These are phyloP conservation scores for Argyrosomus japonicus DNA, from an alignment of 2,113 vertebrate genomes.

Conservation along the genomic window DNA sequence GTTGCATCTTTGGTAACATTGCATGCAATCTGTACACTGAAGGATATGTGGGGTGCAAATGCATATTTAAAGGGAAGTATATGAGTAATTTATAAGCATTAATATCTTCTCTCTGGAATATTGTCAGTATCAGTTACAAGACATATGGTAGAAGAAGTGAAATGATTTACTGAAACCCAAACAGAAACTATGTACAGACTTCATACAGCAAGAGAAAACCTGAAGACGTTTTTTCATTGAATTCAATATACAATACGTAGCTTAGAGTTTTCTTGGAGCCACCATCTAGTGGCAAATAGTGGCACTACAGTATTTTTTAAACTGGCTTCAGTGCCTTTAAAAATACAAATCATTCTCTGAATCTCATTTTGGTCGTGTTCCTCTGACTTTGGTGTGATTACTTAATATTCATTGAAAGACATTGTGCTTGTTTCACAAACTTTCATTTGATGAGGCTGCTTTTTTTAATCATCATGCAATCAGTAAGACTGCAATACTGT, in stretches of 20 bases:
- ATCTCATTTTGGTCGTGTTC: background rate
- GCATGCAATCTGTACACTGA: background rate
- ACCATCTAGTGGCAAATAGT: background rate
- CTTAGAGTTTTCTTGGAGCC: background rate
- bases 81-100: too few relatives aligned
- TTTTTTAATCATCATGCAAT: background rate
- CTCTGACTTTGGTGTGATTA: background rate
- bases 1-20: background rate
- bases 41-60: background rate
- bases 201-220: background rate
- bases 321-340: background rate
- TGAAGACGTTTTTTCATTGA: background rate
- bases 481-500: background rate
- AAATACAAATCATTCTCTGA: background rate
- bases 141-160: background rate
- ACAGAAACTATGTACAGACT: too few relatives aligned
- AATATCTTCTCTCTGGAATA: too few relatives aligned
- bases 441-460: background rate
- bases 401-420: background rate
- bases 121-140: background rate
- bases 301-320: background rate
- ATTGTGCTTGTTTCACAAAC: background rate
- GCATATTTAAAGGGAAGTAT: background rate
- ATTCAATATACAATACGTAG: too few relatives aligned
- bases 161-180: background rate